A percentile compares a stretch with the other conserved stretches of the same genome.
Evolutionary conservation across 2,888 invertebrate genomes (phyloP).

Genomic region (Beris chalybata): DNA sequence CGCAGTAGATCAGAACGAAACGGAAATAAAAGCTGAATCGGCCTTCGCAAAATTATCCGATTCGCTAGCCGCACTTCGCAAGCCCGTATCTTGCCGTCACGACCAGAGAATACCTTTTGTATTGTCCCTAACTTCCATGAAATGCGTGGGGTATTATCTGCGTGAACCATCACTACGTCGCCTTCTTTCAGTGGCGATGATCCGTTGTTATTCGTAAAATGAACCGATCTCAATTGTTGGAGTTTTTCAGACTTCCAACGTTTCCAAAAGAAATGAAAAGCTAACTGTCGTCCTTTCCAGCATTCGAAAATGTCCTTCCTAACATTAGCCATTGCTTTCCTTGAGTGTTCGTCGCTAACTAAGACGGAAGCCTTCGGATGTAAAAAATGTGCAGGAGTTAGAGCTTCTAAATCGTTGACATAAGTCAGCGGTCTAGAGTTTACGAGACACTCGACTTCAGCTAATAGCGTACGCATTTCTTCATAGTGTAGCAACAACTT

Average conservation of each 20-base stretch:
- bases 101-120: no score
- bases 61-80: no score
- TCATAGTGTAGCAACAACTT: slow-evolving; percentile 12
- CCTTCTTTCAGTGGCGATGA: not conserved
- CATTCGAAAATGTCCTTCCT: no score
- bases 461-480: slow-evolving; percentile 10
- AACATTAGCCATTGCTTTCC: no score
- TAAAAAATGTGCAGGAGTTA: slow-evolving; percentile 23
- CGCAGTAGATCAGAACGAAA: no score
- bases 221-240: not conserved
- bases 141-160: not conserved
- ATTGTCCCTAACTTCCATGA: no score
- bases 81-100: no score
- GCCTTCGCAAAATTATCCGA: no score
- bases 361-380: no score
- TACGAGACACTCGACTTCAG: slow-evolving; percentile 19
- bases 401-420: slow-evolving; percentile 13
- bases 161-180: not conserved
- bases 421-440: slow-evolving; percentile 28
- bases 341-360: no score
- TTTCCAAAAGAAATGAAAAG: not conserved
- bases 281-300: not conserved
- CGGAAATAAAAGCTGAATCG: no score
- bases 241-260: not conserved
- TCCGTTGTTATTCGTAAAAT: not conserved